phyloP scores from a whole-genome alignment of 2,113 vertebrate genomes.

The Corydoras maculifer region DNA sequence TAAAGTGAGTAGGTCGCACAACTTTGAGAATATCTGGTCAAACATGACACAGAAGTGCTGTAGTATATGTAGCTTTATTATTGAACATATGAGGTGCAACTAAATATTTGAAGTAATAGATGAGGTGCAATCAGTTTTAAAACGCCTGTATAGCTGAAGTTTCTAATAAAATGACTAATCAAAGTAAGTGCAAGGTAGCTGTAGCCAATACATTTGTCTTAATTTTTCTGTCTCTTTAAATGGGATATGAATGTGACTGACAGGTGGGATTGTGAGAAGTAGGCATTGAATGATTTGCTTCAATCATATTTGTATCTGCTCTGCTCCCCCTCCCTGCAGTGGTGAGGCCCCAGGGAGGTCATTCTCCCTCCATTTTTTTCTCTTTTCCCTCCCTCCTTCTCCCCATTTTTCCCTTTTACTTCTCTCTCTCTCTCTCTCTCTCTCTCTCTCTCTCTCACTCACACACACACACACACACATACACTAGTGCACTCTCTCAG shows the following conservation, averaged over 20 bases:
- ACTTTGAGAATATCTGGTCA: too few species aligned
- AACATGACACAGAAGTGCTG: too few species aligned
- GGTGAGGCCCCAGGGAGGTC: slow-evolving; percentile 23
- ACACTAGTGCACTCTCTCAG: background rate
- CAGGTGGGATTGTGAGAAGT: background rate
- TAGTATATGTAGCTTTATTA: too few species aligned
- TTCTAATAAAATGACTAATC: too few species aligned
- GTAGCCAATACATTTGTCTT: background rate
- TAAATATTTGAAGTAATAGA: too few species aligned
- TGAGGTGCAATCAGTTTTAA: too few species aligned
- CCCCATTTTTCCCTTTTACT: slow-evolving; percentile 2
- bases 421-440: slow-evolving; percentile 6
- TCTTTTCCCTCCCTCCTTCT: background rate
- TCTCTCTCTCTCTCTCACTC: slow-evolving; percentile 1
- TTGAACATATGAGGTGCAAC: too few species aligned
- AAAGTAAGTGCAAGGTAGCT: too few species aligned
- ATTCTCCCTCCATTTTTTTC: slow-evolving; percentile 9
- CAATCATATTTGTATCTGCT: background rate
- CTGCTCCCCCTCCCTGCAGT: slow-evolving; percentile 11
- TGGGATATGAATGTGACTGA: background rate
- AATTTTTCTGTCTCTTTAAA: background rate
- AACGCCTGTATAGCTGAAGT: too few species aligned
- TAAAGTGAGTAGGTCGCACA: too few species aligned
- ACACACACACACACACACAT: background rate
- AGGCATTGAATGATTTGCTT: slow-evolving; percentile 6